phyloP scores from a whole-genome alignment of 2,888 invertebrate genomes.

The Hyalella azteca region DNA sequence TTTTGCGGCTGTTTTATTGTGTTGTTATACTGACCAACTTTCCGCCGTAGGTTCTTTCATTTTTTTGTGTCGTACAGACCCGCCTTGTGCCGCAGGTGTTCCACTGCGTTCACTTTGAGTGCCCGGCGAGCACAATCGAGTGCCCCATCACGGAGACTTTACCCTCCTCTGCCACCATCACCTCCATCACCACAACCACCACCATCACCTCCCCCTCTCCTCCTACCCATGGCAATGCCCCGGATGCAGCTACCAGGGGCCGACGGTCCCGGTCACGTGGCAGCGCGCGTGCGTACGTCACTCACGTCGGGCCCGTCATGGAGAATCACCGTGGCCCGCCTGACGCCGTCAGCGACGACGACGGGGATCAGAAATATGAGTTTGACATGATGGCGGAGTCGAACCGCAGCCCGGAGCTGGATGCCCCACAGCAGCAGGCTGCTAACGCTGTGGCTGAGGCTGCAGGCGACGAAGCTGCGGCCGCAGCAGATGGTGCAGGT shows the following conservation, averaged over 20 bases:
- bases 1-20: too few species aligned
- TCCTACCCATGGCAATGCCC: neutral
- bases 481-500: slow-evolving; percentile 7
- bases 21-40: neutral
- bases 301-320: neutral
- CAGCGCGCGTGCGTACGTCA: neutral
- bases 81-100: too few species aligned
- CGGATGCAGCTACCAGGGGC: neutral
- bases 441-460: neutral
- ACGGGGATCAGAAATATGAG: slow-evolving; percentile 1
- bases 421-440: neutral
- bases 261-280: neutral
- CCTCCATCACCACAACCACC: neutral
- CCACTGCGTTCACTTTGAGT: slow-evolving; percentile 97
- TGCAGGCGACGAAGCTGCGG: neutral
- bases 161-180: neutral
- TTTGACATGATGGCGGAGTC: slow-evolving; percentile 34
- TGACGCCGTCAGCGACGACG: slow-evolving; percentile 7
- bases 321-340: neutral
- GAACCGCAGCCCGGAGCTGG: slow-evolving; percentile 19
- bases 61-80: too few species aligned
- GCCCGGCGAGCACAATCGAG: slow-evolving; percentile 71
- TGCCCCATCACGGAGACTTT: slow-evolving; percentile 63
- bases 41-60: neutral
- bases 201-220: neutral